These are phyloP conservation scores for Microcebus lehilahytsara DNA, from an alignment of 2,113 vertebrate genomes.

Conservation along the genomic window DNA sequence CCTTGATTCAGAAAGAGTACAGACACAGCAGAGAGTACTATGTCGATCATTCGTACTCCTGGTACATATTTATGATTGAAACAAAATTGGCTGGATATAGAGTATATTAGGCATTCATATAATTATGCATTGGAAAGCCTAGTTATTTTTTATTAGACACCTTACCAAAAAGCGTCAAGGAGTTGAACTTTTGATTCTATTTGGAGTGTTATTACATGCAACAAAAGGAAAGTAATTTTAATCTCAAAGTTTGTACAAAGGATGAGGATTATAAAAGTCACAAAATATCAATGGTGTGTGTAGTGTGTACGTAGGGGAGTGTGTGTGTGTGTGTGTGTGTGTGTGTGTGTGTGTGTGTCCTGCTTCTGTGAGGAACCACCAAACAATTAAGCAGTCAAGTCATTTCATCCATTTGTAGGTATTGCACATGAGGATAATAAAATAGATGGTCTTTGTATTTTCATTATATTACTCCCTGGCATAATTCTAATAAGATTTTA, in stretches of 20 bases:
- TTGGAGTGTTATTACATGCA: slow-evolving; percentile 59
- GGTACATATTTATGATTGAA: slow-evolving; percentile 74
- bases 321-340: background rate
- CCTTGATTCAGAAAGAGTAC: slow-evolving; percentile 74
- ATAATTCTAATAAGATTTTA: slow-evolving; percentile 13
- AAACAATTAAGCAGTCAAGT: background rate
- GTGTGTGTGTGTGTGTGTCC: background rate
- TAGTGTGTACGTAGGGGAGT: background rate
- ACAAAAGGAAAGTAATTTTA: slow-evolving; percentile 60
- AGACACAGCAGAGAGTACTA: slow-evolving; percentile 65
- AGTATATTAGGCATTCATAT: slow-evolving; percentile 72
- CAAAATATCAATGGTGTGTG: background rate
- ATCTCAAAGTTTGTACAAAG: slow-evolving; percentile 58
- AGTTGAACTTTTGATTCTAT: slow-evolving; percentile 58
- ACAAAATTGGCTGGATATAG: slow-evolving; percentile 73
- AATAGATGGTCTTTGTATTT: background rate
- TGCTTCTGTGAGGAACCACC: background rate
- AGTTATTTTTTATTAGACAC: slow-evolving; percentile 83
- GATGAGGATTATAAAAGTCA: background rate
- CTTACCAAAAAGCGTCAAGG: slow-evolving; percentile 72
- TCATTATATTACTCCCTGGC: background rate
- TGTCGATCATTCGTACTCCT: slow-evolving; percentile 77
- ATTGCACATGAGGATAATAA: background rate
- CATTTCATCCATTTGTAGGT: background rate
- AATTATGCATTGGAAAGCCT: slow-evolving; percentile 77